phyloP scores from a whole-genome alignment of 2,888 invertebrate genomes.

The Drosophila mimetica region DNA sequence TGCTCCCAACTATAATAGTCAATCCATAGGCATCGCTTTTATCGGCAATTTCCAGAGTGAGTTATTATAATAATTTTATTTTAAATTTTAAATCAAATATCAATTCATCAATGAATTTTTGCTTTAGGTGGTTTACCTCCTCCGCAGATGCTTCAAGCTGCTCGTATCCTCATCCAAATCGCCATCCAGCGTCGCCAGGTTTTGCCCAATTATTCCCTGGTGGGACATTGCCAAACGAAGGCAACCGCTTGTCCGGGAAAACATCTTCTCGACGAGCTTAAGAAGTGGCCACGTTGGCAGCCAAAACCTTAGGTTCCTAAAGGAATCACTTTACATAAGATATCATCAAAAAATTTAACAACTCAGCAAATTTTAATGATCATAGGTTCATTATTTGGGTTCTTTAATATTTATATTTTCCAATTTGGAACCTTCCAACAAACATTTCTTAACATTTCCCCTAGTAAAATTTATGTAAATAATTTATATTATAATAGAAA shows the following conservation, averaged over 20 bases:
- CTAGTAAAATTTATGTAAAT: background rate
- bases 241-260: constrained; percentile 39
- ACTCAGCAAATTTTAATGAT: no score
- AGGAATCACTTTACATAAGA: background rate
- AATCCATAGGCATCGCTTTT: constrained; percentile 88
- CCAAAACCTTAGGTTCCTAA: constrained; percentile 12
- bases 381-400: no score
- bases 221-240: constrained; percentile 49
- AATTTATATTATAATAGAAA: background rate
- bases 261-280: constrained; percentile 24
- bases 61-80: no score
- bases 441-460: background rate
- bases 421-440: background rate
- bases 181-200: constrained; percentile 36
- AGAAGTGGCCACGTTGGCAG: constrained; percentile 41
- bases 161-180: constrained; percentile 25
- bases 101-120: no score
- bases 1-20: constrained; percentile 87
- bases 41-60: constrained; percentile 85
- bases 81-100: no score
- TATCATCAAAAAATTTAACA: background rate
- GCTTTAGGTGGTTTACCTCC: constrained; percentile 31
- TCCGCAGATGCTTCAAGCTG: constrained; percentile 36
- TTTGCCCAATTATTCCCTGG: constrained; percentile 26
- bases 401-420: background rate